Conservation (phyloP, 2,888 invertebrate genomes). For the Orthonevra nobilis region DNA sequence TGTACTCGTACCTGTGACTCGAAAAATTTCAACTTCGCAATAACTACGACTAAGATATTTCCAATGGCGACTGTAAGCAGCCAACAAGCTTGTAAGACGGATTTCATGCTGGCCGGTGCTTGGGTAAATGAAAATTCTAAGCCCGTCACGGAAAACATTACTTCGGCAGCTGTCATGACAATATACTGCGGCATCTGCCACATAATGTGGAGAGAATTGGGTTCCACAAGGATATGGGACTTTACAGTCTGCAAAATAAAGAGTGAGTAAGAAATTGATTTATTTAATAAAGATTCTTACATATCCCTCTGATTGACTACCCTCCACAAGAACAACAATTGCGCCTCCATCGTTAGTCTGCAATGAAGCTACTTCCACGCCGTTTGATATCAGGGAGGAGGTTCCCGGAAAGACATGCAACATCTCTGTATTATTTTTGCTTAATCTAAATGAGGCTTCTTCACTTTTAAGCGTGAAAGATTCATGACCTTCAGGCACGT, state of each 20-base stretch:
- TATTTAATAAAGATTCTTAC: conserved; percentile 74
- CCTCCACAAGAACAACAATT: conserved; percentile 82
- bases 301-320: conserved; percentile 78
- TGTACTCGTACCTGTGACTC: conserved; percentile 74
- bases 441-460: conserved; percentile 37
- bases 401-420: conserved; percentile 72
- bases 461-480: conserved; percentile 69
- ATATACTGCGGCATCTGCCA: conserved; percentile 94
- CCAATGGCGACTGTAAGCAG: conserved; percentile 95
- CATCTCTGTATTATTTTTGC: conserved; percentile 72
- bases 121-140: conserved; percentile 97
- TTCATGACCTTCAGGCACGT: conserved; percentile 72
- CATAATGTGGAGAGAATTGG: conserved; percentile 89
- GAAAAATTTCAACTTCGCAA: conserved; percentile 77
- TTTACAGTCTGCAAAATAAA: conserved; percentile 70
- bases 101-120: conserved; percentile 96
- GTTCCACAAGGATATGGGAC: conserved; percentile 80
- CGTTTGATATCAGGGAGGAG: conserved; percentile 71
- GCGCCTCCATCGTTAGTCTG: conserved; percentile 84
- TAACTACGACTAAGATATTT: conserved; percentile 93
- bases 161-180: conserved; percentile 94
- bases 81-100: conserved; percentile 95
- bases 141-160: conserved; percentile 97
- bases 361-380: conserved; percentile 73
- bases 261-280: no score